Percentiles rank a stretch among this genome's conserved stretches.
Conservation (phyloP, 1,140 invertebrate genomes). For the Pseudomyrmex concolor region DNA sequence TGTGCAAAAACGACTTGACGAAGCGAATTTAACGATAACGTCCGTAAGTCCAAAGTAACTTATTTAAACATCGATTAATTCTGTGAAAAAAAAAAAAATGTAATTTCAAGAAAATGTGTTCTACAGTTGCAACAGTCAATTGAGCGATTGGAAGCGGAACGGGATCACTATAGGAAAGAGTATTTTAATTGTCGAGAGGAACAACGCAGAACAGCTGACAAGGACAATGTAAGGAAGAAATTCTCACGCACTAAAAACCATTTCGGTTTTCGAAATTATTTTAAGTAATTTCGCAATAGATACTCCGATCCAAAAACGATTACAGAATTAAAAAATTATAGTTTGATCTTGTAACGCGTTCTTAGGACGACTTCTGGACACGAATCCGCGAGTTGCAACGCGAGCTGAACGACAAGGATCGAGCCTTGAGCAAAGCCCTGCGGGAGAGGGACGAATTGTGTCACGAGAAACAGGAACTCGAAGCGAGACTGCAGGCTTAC, state of each 20-base stretch:
- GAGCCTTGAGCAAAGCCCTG: slow-evolving; percentile 80
- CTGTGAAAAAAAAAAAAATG: not conserved
- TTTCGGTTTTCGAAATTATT: slow-evolving; percentile 52
- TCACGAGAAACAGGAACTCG: slow-evolving; percentile 83
- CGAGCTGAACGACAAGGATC: slow-evolving; percentile 82
- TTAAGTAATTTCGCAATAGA: no score
- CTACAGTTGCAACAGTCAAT: slow-evolving; percentile 77
- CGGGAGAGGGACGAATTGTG: slow-evolving; percentile 81
- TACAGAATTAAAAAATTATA: no score
- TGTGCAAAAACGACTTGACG: slow-evolving; percentile 65
- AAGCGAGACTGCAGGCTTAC: slow-evolving; percentile 77
- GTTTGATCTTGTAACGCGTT: no score
- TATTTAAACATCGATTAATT: not conserved
- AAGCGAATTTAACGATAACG: slow-evolving; percentile 66
- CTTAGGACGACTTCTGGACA: slow-evolving; percentile 79
- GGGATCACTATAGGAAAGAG: slow-evolving; percentile 85
- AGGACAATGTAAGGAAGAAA: slow-evolving; percentile 80
- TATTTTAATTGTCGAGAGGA: slow-evolving; percentile 83
- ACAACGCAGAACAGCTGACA: slow-evolving; percentile 75
- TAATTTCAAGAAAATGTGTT: slow-evolving; percentile 21
- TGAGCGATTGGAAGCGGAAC: slow-evolving; percentile 82
- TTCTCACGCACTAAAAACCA: slow-evolving; percentile 72
- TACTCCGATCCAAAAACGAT: no score
- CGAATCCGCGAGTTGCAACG: slow-evolving; percentile 77
- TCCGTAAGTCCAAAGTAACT: slow-evolving; percentile 56